These are phyloP conservation scores for Xenotilapia longispinis DNA, from an alignment of 2,113 vertebrate species.

Conservation along the genomic window DNA sequence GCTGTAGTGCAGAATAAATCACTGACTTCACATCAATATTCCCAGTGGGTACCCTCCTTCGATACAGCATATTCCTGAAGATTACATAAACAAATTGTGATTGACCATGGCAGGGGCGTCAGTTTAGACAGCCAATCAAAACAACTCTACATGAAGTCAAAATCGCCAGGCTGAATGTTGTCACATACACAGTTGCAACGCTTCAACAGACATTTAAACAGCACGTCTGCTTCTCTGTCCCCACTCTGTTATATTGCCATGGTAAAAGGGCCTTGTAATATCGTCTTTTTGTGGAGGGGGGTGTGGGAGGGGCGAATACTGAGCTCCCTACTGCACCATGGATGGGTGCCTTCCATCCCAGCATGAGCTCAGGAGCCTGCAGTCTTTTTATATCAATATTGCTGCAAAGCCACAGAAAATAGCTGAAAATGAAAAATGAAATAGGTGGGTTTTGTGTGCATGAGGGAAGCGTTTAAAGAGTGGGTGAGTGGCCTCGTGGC, in stretches of 20 bases:
- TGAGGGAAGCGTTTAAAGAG: slow-evolving; percentile 13
- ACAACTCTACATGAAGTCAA: slow-evolving; percentile 27
- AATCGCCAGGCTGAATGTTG: neutral
- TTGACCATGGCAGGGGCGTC: slow-evolving; percentile 17
- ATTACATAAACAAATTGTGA: slow-evolving; percentile 50
- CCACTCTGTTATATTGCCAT: neutral
- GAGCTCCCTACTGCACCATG: neutral
- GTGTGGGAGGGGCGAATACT: neutral
- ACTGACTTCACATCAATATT: slow-evolving; percentile 24
- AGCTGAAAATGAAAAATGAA: slow-evolving; percentile 53
- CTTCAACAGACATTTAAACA: slow-evolving; percentile 20
- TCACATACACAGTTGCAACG: neutral
- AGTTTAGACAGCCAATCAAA: slow-evolving; percentile 46
- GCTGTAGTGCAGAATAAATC: slow-evolving; percentile 7
- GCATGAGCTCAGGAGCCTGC: neutral
- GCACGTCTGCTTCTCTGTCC: slow-evolving; percentile 4
- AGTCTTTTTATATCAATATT: slow-evolving; percentile 37
- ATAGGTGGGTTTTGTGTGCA: slow-evolving; percentile 15
- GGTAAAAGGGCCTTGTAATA: slow-evolving; percentile 15
- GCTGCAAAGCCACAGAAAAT: slow-evolving; percentile 46
- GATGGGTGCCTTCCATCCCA: slow-evolving; percentile 14
- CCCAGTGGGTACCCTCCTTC: slow-evolving; percentile 8
- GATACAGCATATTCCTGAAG: slow-evolving; percentile 28
- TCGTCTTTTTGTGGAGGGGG: neutral
- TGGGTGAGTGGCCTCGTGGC: slow-evolving; percentile 23